phyloP scores from a whole-genome alignment of 2,113 vertebrate genomes.

The Eurypyga helias region DNA sequence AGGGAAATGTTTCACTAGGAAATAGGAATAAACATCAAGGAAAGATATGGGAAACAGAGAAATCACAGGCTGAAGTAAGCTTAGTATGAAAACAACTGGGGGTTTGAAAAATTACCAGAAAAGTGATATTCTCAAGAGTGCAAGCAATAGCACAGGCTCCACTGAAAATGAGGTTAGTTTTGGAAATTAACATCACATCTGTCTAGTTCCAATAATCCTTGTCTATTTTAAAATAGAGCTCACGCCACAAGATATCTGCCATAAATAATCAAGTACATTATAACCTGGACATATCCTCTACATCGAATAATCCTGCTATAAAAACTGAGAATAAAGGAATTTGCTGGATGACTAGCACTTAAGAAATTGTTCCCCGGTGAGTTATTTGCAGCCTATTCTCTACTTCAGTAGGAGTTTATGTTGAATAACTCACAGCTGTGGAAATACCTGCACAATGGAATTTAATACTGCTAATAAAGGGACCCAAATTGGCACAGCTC shows the following conservation, averaged over 20 bases:
- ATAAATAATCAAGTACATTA: slow-evolving; percentile 63
- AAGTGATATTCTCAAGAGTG: slow-evolving; percentile 43
- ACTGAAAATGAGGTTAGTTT: slow-evolving; percentile 50
- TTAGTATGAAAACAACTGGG: slow-evolving; percentile 8
- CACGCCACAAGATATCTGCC: neutral
- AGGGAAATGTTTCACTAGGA: neutral
- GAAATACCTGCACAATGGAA: slow-evolving; percentile 52
- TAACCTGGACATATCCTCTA: slow-evolving; percentile 35
- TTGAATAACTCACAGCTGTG: slow-evolving; percentile 68
- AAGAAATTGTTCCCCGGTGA: slow-evolving; percentile 56
- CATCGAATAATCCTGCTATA: slow-evolving; percentile 48
- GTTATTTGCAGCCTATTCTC: slow-evolving; percentile 61
- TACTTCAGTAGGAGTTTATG: slow-evolving; percentile 58
- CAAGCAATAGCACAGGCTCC: neutral
- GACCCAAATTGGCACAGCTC: slow-evolving; percentile 19
- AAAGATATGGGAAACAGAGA: neutral
- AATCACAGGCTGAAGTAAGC: neutral
- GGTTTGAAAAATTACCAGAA: slow-evolving; percentile 49
- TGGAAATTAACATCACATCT: slow-evolving; percentile 56
- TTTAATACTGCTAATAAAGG: slow-evolving; percentile 44
- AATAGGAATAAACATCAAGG: neutral
- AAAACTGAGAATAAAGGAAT: slow-evolving; percentile 67
- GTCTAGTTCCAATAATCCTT: slow-evolving; percentile 39
- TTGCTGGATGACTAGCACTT: slow-evolving; percentile 65
- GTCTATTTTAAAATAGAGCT: slow-evolving; percentile 35